Evolutionary conservation across 1,140 invertebrate species (phyloP).

Genomic region (Drosophila elegans): DNA sequence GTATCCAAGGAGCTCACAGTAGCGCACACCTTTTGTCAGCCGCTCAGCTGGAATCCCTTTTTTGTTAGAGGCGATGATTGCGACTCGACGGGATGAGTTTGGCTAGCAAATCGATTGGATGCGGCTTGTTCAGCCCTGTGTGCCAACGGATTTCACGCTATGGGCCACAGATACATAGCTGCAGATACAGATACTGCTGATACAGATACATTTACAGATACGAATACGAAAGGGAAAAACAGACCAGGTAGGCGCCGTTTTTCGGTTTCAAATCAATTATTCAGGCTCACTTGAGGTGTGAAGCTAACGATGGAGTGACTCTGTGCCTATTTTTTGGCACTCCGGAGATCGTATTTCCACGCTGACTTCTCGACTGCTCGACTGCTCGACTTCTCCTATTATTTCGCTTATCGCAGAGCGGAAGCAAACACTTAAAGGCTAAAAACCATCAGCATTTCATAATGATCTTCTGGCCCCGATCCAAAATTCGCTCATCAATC

Average conservation of each 20-base stretch:
- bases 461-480: constrained; percentile 51
- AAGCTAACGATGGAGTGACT: constrained; percentile 66
- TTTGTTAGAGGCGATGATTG: constrained; percentile 57
- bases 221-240: background rate
- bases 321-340: background rate
- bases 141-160: constrained; percentile 68
- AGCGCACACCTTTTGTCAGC: constrained; percentile 26
- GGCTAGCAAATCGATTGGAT: constrained; percentile 64
- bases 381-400: constrained; percentile 6
- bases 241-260: constrained; percentile 55
- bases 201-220: constrained; percentile 30
- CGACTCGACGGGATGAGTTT: constrained; percentile 20
- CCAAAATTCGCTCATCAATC: constrained; percentile 39
- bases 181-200: constrained; percentile 52
- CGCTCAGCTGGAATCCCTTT: constrained; percentile 54
- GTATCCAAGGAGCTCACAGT: constrained; percentile 34
- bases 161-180: constrained; percentile 52
- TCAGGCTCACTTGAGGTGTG: constrained; percentile 66
- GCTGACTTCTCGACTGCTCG: constrained; percentile 44
- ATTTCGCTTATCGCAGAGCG: constrained; percentile 26
- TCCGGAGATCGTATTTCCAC: constrained; percentile 30
- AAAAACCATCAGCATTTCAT: constrained; percentile 14
- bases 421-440: constrained; percentile 57
- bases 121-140: constrained; percentile 71
- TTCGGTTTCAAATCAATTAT: constrained; percentile 66